Percentiles rank a stretch among this genome's conserved stretches.
Conservation (phyloP, 2,113 vertebrate genomes). For the Panurus biarmicus region DNA sequence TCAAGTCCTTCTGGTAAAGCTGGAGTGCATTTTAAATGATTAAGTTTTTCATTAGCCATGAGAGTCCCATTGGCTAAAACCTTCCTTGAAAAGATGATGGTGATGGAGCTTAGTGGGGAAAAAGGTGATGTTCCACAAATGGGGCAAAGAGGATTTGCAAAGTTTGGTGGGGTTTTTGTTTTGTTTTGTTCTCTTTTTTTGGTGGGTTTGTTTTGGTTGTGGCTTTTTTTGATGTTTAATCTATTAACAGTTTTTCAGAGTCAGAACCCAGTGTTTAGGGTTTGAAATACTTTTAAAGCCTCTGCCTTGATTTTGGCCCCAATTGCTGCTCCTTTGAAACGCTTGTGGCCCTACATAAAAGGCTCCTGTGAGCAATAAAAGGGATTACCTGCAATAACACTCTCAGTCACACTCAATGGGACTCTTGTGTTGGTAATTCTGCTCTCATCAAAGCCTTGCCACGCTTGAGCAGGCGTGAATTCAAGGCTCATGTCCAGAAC, state of each 20-base stretch:
- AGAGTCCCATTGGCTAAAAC: background rate
- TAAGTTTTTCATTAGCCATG: background rate
- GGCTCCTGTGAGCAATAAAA: background rate
- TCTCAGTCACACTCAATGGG: too few relatives aligned
- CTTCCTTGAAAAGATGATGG: background rate
- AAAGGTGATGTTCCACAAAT: background rate
- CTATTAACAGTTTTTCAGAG: background rate
- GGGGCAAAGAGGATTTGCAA: background rate
- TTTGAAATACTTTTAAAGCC: background rate
- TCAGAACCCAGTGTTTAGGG: background rate
- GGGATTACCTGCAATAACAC: background rate
- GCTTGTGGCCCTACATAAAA: background rate
- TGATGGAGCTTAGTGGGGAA: background rate
- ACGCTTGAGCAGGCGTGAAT: background rate
- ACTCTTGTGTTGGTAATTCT: background rate
- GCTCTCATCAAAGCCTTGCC: background rate
- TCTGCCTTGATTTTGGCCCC: background rate
- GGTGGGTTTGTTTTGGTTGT: background rate
- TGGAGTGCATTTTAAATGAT: background rate
- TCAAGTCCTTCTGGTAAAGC: background rate
- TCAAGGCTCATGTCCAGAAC: background rate
- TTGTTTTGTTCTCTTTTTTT: background rate
- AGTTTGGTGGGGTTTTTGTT: too few relatives aligned
- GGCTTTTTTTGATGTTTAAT: background rate
- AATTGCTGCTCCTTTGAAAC: background rate